phyloP scores from a whole-genome alignment of 2,797 vertebrate genomes.

The Oreochromis mossambicus region DNA sequence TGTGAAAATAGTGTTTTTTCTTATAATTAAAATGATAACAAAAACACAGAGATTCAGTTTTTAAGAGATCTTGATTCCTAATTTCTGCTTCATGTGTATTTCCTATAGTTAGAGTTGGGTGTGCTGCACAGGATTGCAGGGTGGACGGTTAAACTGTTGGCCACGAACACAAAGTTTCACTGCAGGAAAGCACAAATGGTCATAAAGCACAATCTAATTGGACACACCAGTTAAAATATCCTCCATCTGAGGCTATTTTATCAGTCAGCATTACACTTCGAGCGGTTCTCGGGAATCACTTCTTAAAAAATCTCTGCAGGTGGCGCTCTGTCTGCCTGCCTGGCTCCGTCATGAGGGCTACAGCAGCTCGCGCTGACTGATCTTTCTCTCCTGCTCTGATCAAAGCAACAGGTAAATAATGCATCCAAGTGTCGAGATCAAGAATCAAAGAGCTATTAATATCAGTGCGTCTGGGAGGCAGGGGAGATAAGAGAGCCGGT shows the following conservation, averaged over 20 bases:
- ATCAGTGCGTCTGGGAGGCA: not conserved
- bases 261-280: not conserved
- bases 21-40: not conserved
- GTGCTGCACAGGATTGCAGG: not conserved
- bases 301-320: constrained; percentile 12
- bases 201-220: not conserved
- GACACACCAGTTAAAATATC: not conserved
- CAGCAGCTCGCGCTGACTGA: not conserved
- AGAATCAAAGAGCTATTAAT: not conserved
- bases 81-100: not conserved
- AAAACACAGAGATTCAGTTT: not conserved
- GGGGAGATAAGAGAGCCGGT: not conserved
- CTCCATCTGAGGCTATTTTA: not conserved
- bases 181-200: not conserved
- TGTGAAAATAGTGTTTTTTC: not conserved
- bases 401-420: not conserved
- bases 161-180: not conserved
- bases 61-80: not conserved
- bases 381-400: not conserved
- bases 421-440: not conserved
- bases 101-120: not conserved
- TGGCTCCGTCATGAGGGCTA: not conserved
- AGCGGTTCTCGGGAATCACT: not conserved
- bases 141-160: not conserved
- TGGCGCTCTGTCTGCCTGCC: constrained; percentile 17